phyloP scores from a whole-genome alignment of 2,888 invertebrate genomes.

The Ectemnius lituratus region DNA sequence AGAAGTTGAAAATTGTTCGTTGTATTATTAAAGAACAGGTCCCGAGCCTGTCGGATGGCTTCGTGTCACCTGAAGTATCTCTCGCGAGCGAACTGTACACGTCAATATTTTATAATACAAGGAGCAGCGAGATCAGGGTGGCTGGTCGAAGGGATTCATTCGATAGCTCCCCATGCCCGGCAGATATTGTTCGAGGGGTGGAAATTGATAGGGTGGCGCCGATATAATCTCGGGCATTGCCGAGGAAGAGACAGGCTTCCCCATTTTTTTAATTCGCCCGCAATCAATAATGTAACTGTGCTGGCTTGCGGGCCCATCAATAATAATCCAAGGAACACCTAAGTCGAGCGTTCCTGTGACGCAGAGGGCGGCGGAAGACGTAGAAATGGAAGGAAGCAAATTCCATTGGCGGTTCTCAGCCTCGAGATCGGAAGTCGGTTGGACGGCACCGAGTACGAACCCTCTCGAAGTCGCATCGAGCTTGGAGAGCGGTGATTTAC shows the following conservation, averaged over 20 bases:
- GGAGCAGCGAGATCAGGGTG: conserved; percentile 54
- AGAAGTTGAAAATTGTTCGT: conserved; percentile 48
- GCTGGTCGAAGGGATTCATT: conserved; percentile 27
- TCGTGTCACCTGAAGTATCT: conserved; percentile 57
- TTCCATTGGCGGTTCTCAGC: conserved; percentile 30
- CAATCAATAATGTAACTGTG: conserved; percentile 41
- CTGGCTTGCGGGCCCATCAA: too few species aligned
- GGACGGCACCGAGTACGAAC: conserved; percentile 21
- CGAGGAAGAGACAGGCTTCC: conserved; percentile 26
- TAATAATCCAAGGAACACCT: too few species aligned
- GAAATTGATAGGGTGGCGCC: conserved; percentile 53
- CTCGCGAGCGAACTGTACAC: conserved; percentile 53
- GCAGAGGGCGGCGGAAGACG: too few species aligned
- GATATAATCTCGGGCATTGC: conserved; percentile 49
- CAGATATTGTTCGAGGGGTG: conserved; percentile 52
- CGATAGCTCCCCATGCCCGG: conserved; percentile 48
- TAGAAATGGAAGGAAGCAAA: conserved; percentile 22
- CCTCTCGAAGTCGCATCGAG: conserved; percentile 45
- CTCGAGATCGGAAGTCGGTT: conserved; percentile 34
- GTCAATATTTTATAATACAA: conserved; percentile 70
- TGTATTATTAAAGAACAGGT: conserved; percentile 52
- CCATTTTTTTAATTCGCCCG: conserved; percentile 45
- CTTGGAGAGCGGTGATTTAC: conserved; percentile 55
- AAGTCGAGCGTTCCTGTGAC: too few species aligned
- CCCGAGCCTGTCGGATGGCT: conserved; percentile 30